Conservation (phyloP, 2,797 vertebrate genomes). For the Pyrocephalus nanus region DNA sequence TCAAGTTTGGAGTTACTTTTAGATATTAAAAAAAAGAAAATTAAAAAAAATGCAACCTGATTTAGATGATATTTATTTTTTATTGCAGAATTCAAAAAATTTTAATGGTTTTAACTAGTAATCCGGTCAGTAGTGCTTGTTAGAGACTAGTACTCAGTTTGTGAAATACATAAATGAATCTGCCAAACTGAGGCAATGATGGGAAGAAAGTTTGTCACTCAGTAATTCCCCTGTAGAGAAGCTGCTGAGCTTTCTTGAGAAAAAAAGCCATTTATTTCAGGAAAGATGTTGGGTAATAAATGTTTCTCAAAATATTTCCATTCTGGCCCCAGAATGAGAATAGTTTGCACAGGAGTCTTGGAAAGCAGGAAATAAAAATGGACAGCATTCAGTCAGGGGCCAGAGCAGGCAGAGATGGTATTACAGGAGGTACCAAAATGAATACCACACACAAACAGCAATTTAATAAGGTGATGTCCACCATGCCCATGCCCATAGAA, state of each 20-base stretch:
- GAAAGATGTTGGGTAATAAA: not conserved
- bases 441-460: rapidly evolving
- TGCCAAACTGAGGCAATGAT: not conserved
- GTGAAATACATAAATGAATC: not conserved
- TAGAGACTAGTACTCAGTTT: not conserved
- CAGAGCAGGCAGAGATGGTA: not conserved
- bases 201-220: not conserved
- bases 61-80: not conserved
- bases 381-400: no score
- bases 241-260: not conserved
- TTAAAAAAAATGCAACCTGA: not conserved
- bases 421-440: not conserved
- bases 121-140: not conserved
- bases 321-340: not conserved
- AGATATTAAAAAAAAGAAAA: not conserved
- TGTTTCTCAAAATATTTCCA: not conserved
- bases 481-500: not conserved
- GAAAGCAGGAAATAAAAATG: not conserved
- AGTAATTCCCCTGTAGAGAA: not conserved
- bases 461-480: not conserved
- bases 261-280: not conserved
- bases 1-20: not conserved
- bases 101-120: not conserved
- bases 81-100: not conserved
- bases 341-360: not conserved